Evolutionary conservation across 2,797 vertebrate genomes (phyloP).

Genomic region (Mycteria americana): DNA sequence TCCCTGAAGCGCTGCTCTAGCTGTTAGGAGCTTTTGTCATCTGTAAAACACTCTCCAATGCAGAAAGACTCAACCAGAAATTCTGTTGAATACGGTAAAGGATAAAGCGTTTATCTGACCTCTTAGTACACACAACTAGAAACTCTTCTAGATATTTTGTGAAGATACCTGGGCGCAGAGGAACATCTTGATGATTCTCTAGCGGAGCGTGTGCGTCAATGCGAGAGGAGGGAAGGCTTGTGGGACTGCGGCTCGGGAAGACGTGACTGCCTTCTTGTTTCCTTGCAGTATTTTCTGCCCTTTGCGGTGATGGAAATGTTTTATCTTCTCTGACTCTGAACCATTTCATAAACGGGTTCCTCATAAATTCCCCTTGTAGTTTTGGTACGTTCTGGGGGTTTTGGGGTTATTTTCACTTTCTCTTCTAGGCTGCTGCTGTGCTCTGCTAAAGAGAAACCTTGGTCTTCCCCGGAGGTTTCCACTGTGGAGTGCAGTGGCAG

Average conservation of each 20-base stretch:
- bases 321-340: background rate
- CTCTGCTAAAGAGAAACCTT: background rate
- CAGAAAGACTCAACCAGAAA: background rate
- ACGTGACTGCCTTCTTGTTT: accelerated
- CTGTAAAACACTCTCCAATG: background rate
- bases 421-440: background rate
- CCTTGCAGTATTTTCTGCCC: background rate
- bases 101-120: background rate
- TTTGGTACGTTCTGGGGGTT: background rate
- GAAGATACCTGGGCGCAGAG: background rate
- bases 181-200: background rate
- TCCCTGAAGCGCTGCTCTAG: background rate
- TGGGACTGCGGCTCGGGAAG: accelerated
- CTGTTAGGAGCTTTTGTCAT: background rate
- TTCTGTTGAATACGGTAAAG: background rate
- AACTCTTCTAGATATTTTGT: background rate
- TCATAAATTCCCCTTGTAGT: background rate
- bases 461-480: background rate
- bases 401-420: background rate
- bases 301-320: background rate
- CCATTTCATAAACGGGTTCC: background rate
- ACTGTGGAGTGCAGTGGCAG: accelerated
- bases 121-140: background rate
- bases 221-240: background rate
- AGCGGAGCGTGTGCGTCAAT: accelerated